phyloP scores from a whole-genome alignment of 2,113 vertebrate species.

The Pygoscelis antarcticus region DNA sequence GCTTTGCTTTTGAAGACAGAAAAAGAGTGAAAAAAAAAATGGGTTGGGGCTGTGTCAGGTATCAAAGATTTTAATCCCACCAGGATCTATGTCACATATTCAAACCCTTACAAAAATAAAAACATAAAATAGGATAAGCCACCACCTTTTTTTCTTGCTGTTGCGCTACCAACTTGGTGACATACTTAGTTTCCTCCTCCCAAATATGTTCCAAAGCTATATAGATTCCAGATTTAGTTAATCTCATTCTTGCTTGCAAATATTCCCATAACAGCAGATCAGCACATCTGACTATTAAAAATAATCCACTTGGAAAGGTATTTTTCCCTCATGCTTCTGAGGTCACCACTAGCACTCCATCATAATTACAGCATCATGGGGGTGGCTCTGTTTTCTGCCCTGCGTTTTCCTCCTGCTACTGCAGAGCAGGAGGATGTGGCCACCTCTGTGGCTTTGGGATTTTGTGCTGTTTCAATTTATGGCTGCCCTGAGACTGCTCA shows the following conservation, averaged over 20 bases:
- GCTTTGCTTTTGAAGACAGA: neutral
- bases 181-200: neutral
- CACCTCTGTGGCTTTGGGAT: neutral
- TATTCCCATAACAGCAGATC: neutral
- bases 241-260: neutral
- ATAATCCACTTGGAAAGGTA: neutral
- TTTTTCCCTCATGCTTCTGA: neutral
- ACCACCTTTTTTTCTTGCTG: neutral
- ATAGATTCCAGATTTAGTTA: neutral
- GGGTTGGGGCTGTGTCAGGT: rapidly evolving
- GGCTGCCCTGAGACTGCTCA: neutral
- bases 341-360: neutral
- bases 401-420: neutral
- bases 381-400: neutral
- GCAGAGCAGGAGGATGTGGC: neutral
- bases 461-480: neutral
- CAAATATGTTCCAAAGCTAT: neutral
- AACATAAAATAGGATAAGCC: neutral
- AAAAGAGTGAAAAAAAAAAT: too few species aligned
- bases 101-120: neutral
- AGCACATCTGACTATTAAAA: neutral
- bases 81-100: neutral
- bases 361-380: neutral
- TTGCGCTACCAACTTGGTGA: neutral
- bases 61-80: neutral